Evolutionary conservation across 2,797 vertebrate species (phyloP), one percentile per base, ranked within the genome.

Genomic region (Muscicapa striata): DNA sequence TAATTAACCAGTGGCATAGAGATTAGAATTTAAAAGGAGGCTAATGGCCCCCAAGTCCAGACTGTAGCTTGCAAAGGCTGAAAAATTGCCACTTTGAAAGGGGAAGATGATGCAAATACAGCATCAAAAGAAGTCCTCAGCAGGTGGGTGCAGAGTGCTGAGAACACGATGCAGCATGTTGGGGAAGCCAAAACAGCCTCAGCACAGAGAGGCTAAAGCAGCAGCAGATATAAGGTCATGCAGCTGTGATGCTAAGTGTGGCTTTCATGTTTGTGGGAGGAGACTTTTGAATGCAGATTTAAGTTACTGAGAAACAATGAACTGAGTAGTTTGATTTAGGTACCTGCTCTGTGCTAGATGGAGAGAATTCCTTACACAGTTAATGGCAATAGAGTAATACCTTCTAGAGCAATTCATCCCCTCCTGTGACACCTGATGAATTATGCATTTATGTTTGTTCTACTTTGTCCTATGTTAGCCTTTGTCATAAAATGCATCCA

Each of bases 91-190:
- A 18, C 16, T 73, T 88, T 67, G 17, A 67, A 85, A 66, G 13
- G 12, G 29, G 14, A 83, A 69, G 55, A 54, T 5, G 6, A 24
- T 54, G 66, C 8, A 17, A 81, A 64, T 23, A 10, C 0, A 8
- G 2, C 49, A 64, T 38, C 16, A 79, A 77, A 84, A 79, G 21
- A 4, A 66, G 5, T 18, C 43, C 40, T 79, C 34, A 69, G 27
- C 27, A 29, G 7, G 23, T 52, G 22, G 7, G 10, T 62, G 24
- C 24, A 63, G 40, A 76, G 18, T 23, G 15, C 14, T 73, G 72
- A 67, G 4, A 41, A n/a, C 1, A 1, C 1, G 10, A 61, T 30
- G 38, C 13, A 66, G 24, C 26, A 8, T n/a, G 5, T 0, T 0
- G 0, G 52, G 10, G 40, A 61, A 84, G 11, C 11, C 30, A 32